phyloP scores from a whole-genome alignment of 2,888 invertebrate genomes.

The Zygogramma bicolorata region DNA sequence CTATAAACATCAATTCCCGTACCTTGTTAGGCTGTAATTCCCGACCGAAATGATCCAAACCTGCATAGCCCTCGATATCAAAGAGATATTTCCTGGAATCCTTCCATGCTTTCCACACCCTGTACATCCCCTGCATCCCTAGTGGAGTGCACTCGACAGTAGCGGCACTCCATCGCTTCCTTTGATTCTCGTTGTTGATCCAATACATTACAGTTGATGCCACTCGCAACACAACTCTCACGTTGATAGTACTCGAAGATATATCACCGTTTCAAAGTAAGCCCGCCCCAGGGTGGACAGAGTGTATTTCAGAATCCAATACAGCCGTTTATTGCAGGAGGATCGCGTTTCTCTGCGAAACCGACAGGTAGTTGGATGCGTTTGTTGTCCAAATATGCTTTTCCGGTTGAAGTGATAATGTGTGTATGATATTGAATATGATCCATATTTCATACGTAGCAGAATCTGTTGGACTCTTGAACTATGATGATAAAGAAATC shows the following conservation, averaged over 20 bases:
- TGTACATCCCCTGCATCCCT: neutral
- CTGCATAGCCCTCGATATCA: neutral
- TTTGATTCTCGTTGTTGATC: slow-evolving; percentile 32
- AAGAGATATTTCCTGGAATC: neutral
- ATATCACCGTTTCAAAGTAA: slow-evolving; percentile 17
- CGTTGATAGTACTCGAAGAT: neutral
- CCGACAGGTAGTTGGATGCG: too few relatives aligned
- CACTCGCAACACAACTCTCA: slow-evolving; percentile 6
- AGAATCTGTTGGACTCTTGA: too few relatives aligned
- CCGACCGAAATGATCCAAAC: neutral
- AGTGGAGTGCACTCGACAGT: neutral
- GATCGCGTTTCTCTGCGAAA: neutral
- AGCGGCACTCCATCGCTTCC: neutral
- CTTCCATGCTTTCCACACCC: neutral
- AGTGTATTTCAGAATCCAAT: slow-evolving; percentile 8
- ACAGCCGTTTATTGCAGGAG: neutral
- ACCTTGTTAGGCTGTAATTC: neutral
- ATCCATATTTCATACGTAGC: too few relatives aligned
- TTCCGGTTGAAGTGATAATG: too few relatives aligned
- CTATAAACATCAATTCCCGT: too few relatives aligned
- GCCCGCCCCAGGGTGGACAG: neutral
- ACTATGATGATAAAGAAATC: too few relatives aligned
- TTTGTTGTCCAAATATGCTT: too few relatives aligned
- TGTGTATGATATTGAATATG: too few relatives aligned
- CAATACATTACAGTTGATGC: slow-evolving; percentile 32